Evolutionary conservation across 2,888 invertebrate genomes (phyloP).

Genomic region (Caenorhabditis wallacei): DNA sequence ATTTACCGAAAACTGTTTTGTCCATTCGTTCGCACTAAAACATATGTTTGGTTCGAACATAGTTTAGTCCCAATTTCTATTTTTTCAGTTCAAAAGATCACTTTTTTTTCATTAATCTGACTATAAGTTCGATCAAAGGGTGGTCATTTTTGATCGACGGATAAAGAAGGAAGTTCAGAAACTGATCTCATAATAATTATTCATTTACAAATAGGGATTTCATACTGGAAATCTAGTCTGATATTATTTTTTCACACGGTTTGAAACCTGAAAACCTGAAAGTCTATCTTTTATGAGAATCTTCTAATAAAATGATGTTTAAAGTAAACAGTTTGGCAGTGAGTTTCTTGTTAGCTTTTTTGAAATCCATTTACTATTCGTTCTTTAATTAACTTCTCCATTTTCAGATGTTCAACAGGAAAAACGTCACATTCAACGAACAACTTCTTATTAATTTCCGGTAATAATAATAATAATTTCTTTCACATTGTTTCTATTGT

Average conservation of each 20-base stretch:
- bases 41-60: slow-evolving; percentile 3
- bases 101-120: slow-evolving; percentile 7
- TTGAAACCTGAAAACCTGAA: no score
- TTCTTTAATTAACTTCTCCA: neutral
- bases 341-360: no score
- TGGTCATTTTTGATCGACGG: neutral
- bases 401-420: neutral
- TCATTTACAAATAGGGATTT: no score
- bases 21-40: neutral
- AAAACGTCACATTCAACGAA: neutral
- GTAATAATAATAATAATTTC: neutral
- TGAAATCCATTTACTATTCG: neutral
- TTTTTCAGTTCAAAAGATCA: slow-evolving; percentile 17
- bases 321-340: no score
- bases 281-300: no score
- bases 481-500: neutral
- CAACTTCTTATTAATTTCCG: neutral
- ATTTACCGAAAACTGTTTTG: neutral
- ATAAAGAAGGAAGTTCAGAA: no score
- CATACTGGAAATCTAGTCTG: no score
- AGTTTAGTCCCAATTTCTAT: neutral
- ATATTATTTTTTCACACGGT: no score
- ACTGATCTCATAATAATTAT: no score
- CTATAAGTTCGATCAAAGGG: neutral
- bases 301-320: no score